These are phyloP conservation scores for Ctenopoma multispine DNA, from an alignment of 2,797 vertebrate genomes.

Conservation along the genomic window DNA sequence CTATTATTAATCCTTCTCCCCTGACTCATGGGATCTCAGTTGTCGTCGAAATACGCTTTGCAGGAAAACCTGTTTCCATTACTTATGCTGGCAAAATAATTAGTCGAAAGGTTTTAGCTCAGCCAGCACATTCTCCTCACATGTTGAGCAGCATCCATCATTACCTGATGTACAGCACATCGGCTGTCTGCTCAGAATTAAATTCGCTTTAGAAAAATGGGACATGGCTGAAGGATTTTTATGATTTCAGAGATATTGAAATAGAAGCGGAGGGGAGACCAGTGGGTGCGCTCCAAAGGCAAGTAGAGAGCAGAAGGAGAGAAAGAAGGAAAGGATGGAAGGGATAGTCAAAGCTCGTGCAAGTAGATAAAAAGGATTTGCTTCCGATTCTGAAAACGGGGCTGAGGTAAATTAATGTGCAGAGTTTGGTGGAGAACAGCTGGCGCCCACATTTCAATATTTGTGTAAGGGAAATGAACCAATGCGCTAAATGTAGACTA, in stretches of 20 bases:
- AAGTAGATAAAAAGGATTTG: slow-evolving; percentile 76
- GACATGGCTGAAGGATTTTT: slow-evolving; percentile 83
- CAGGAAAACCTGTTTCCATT: slow-evolving; percentile 61
- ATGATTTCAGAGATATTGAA: slow-evolving; percentile 83
- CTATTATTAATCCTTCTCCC: slow-evolving; percentile 59
- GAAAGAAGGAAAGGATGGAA: slow-evolving; percentile 30
- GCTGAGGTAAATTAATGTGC: slow-evolving; percentile 66
- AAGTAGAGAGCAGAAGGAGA: slow-evolving; percentile 11
- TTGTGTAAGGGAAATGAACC: slow-evolving; percentile 44
- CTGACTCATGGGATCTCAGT: slow-evolving; percentile 42
- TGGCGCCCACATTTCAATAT: slow-evolving; percentile 55
- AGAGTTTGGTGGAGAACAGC: slow-evolving; percentile 48
- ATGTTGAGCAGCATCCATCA: slow-evolving; percentile 74
- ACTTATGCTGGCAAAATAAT: slow-evolving; percentile 71
- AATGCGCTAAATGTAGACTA: slow-evolving; percentile 6
- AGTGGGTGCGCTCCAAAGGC: slow-evolving; percentile 43
- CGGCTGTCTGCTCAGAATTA: slow-evolving; percentile 70
- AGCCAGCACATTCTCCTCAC: slow-evolving; percentile 71
- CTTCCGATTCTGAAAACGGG: slow-evolving; percentile 64
- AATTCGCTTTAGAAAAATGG: slow-evolving; percentile 77
- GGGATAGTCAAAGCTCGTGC: slow-evolving; percentile 50
- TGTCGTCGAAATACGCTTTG: slow-evolving; percentile 7
- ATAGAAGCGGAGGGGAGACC: slow-evolving; percentile 63
- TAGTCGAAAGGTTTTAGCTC: slow-evolving; percentile 67
- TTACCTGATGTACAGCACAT: slow-evolving; percentile 72